A percentile compares a stretch with the other conserved stretches of the same genome.
Conservation (phyloP, 2,888 invertebrate species). For the Halictus quadricinctus region DNA sequence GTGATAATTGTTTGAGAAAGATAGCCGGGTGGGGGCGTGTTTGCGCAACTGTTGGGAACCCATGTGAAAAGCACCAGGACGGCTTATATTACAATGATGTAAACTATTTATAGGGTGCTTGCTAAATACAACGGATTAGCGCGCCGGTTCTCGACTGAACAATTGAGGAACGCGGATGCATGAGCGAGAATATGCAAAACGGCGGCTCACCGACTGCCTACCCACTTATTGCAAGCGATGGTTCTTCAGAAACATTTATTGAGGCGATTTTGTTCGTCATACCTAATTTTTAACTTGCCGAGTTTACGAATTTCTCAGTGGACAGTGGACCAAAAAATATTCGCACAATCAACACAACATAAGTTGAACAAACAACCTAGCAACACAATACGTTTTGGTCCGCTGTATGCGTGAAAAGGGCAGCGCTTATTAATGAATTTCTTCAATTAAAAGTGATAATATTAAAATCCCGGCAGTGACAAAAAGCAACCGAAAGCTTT, state of each 20-base stretch:
- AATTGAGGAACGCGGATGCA: neutral
- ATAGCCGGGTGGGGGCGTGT: neutral
- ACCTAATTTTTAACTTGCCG: too few relatives aligned
- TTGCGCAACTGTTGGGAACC: neutral
- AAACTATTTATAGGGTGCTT: neutral
- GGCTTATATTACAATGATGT: neutral
- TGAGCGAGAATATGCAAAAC: neutral
- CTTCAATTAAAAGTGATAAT: neutral
- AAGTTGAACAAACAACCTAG: too few relatives aligned
- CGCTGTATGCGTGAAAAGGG: neutral
- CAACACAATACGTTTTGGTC: too few relatives aligned
- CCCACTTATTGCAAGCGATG: too few relatives aligned
- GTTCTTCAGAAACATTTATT: neutral
- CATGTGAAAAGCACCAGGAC: neutral
- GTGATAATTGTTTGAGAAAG: neutral
- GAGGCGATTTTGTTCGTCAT: neutral
- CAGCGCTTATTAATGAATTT: neutral
- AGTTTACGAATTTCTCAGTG: too few relatives aligned
- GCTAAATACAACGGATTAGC: neutral
- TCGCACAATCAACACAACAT: too few relatives aligned
- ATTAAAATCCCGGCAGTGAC: neutral
- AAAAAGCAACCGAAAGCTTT: slow-evolving; percentile 29
- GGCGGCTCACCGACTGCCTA: neutral
- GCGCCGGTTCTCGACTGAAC: neutral
- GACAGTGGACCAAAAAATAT: too few relatives aligned